These are phyloP conservation scores for Alces alces DNA, from an alignment of 2,113 vertebrate species.

Conservation along the genomic window DNA sequence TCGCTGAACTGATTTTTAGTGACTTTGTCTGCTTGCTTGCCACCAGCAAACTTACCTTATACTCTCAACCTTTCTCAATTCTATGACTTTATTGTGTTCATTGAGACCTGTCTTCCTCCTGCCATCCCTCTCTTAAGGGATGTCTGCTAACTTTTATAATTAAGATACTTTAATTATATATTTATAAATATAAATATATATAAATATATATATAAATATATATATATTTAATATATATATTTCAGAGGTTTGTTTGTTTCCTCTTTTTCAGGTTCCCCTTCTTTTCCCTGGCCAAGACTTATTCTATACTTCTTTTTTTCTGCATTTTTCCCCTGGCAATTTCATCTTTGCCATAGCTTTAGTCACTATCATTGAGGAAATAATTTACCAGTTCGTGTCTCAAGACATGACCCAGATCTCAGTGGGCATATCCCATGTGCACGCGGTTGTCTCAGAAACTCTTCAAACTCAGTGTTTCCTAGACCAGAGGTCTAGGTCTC, in stretches of 20 bases:
- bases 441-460: neutral
- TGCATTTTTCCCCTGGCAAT: neutral
- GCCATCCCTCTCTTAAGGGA: neutral
- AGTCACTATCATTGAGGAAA: neutral
- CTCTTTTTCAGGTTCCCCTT: neutral
- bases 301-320: neutral
- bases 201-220: no score
- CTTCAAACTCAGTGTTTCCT: neutral
- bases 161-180: neutral
- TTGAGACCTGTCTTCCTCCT: neutral
- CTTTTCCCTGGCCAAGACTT: neutral
- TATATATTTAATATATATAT: no score
- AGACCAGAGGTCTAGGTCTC: neutral
- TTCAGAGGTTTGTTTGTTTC: neutral
- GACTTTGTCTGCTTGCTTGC: neutral
- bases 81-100: neutral
- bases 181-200: no score
- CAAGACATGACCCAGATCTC: neutral
- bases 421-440: accelerated
- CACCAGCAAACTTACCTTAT: neutral
- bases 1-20: neutral
- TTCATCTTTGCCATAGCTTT: neutral
- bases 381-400: neutral
- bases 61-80: neutral
- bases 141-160: neutral